phyloP scores from a whole-genome alignment of 1,140 invertebrate genomes.

The Platyscapa corneri region DNA sequence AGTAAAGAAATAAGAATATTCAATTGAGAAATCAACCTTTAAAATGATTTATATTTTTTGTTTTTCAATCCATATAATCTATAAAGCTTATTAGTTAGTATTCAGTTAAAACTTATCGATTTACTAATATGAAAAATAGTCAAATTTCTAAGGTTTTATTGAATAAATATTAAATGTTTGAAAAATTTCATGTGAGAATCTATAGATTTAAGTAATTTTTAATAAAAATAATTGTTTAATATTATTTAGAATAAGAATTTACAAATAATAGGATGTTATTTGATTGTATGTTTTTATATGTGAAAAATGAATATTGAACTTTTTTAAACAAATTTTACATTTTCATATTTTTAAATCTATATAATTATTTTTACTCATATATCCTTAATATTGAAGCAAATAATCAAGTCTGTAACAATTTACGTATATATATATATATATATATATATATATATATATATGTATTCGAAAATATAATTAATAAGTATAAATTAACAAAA shows the following conservation, averaged over 20 bases:
- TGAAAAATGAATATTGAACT: constrained; percentile 7
- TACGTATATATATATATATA: too few species aligned
- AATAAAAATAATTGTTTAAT: background rate
- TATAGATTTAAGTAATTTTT: background rate
- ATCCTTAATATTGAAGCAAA: constrained; percentile 29
- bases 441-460: too few species aligned
- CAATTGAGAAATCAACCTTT: too few species aligned
- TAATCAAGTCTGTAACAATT: constrained; percentile 52
- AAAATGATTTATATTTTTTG: constrained; percentile 21
- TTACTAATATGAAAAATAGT: background rate
- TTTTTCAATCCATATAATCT: constrained; percentile 25
- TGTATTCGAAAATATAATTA: constrained; percentile 17
- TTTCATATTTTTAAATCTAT: background rate
- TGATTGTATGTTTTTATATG: background rate
- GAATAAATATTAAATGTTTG: background rate
- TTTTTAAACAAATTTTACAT: background rate
- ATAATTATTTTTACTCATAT: background rate
- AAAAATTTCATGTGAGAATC: constrained; percentile 7
- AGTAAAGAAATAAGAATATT: too few species aligned
- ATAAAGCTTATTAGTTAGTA: constrained; percentile 5
- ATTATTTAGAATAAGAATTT: background rate
- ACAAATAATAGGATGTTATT: constrained; percentile 17
- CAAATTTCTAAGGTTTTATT: background rate
- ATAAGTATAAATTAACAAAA: background rate
- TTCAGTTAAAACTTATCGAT: constrained; percentile 4